A percentile compares a stretch with the other conserved stretches of the same genome.
These are phyloP conservation scores for Oscheius sp. DNA, from an alignment of 2,888 invertebrate species.

Conservation along the genomic window DNA sequence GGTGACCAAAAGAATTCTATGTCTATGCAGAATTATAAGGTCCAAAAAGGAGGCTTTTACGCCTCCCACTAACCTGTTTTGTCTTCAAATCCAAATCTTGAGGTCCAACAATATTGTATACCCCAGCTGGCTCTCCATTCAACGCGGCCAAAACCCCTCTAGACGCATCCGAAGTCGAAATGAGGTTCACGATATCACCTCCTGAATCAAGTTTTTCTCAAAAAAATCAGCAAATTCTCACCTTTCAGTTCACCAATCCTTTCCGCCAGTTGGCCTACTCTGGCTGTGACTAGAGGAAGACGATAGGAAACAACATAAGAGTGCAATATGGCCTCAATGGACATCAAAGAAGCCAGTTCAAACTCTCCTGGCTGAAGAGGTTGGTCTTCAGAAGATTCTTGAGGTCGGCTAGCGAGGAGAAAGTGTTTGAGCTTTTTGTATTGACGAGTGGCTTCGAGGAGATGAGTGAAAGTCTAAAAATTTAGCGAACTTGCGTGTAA, in stretches of 20 bases:
- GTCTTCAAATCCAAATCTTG: background rate
- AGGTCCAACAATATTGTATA: constrained; percentile 36
- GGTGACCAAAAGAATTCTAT: too few relatives aligned
- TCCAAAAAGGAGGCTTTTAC: too few relatives aligned
- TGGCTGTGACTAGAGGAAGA: constrained; percentile 49
- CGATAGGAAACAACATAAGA: constrained; percentile 61
- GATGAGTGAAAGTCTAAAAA: constrained; percentile 11
- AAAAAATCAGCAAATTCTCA: background rate
- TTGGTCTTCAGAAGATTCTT: background rate
- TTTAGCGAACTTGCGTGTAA: background rate
- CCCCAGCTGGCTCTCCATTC: constrained; percentile 17
- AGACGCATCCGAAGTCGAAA: constrained; percentile 7
- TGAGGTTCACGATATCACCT: constrained; percentile 27
- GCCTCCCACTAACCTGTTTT: too few relatives aligned
- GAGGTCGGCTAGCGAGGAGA: constrained; percentile 13
- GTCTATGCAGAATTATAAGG: too few relatives aligned
- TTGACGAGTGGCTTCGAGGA: constrained; percentile 2
- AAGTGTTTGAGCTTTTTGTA: constrained; percentile 3
- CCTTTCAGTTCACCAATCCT: background rate
- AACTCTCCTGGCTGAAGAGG: constrained; percentile 15
- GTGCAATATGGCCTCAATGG: constrained; percentile 59
- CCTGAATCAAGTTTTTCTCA: too few relatives aligned
- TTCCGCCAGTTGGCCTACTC: constrained; percentile 33
- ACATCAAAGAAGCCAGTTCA: constrained; percentile 38
- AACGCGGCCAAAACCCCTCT: background rate